A percentile compares a stretch with the other conserved stretches of the same genome.
These are phyloP conservation scores for Danaus melanippus DNA, from an alignment of 1,140 invertebrate genomes.

Conservation along the genomic window DNA sequence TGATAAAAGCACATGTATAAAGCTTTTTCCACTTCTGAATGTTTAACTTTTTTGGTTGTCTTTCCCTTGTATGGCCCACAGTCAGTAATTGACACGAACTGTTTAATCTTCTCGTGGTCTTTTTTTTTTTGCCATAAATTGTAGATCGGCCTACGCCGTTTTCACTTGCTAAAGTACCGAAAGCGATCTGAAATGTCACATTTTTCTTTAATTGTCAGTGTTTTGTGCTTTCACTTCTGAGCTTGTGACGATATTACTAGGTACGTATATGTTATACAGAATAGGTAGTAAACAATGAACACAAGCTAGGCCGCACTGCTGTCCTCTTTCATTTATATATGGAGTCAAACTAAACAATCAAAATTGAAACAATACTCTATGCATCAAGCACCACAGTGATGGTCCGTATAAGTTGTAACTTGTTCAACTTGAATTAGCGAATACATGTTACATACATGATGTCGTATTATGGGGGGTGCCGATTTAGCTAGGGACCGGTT, in stretches of 20 bases:
- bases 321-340: constrained; percentile 23
- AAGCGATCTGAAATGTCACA: constrained; percentile 31
- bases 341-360: constrained; percentile 28
- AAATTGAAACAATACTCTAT: too few species aligned
- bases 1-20: too few species aligned
- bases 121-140: constrained; percentile 29
- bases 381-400: background rate
- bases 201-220: constrained; percentile 29
- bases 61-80: background rate
- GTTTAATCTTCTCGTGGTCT: constrained; percentile 14
- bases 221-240: constrained; percentile 41
- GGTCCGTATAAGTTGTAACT: too few species aligned
- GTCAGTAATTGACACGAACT: too few species aligned
- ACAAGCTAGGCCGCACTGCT: constrained; percentile 16
- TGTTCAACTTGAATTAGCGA: too few species aligned
- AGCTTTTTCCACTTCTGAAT: constrained; percentile 37
- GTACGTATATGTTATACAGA: constrained; percentile 19
- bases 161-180: constrained; percentile 28
- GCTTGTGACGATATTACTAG: constrained; percentile 31
- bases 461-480: constrained; percentile 1
- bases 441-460: background rate
- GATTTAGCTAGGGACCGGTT: too few species aligned
- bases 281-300: constrained; percentile 23
- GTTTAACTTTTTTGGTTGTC: constrained; percentile 36
- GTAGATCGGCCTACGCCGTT: too few species aligned